These are phyloP conservation scores for Petromus typicus DNA, from an alignment of 2,113 vertebrate genomes.

Conservation along the genomic window DNA sequence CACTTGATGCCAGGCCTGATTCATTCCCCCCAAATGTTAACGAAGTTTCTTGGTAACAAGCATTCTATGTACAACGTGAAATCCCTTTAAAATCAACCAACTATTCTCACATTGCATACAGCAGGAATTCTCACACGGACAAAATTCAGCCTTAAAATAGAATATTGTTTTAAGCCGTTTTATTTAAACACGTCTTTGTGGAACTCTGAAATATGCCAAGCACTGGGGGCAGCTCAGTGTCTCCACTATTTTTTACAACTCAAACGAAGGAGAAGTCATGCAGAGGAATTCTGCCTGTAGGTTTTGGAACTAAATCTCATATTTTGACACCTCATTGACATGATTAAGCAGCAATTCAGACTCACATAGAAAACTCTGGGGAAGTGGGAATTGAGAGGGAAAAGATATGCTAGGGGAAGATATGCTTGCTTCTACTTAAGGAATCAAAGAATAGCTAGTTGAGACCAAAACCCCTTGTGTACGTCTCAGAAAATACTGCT, in stretches of 20 bases:
- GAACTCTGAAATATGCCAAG: not conserved
- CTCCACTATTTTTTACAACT: not conserved
- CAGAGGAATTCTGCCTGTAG: not conserved
- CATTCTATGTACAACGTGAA: not conserved
- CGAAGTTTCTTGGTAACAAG: not conserved
- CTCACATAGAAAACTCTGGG: not conserved
- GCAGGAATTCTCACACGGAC: not conserved
- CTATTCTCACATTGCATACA: not conserved
- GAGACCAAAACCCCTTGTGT: not conserved
- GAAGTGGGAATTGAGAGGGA: not conserved
- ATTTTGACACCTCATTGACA: not conserved
- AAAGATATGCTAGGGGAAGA: not conserved
- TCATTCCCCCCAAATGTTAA: not conserved
- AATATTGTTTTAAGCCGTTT: not conserved
- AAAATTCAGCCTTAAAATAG: not conserved
- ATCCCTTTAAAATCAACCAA: conserved; percentile 29
- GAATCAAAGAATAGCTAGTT: conserved; percentile 22
- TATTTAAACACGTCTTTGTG: conserved; percentile 3
- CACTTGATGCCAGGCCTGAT: not conserved
- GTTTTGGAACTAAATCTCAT: not conserved
- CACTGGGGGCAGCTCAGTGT: not conserved
- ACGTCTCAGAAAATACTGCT: not conserved
- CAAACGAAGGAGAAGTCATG: not conserved
- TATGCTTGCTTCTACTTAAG: not conserved
- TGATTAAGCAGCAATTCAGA: conserved; percentile 3